Conservation (phyloP, 1,140 invertebrate genomes). For the Sitophilus oryzae region DNA sequence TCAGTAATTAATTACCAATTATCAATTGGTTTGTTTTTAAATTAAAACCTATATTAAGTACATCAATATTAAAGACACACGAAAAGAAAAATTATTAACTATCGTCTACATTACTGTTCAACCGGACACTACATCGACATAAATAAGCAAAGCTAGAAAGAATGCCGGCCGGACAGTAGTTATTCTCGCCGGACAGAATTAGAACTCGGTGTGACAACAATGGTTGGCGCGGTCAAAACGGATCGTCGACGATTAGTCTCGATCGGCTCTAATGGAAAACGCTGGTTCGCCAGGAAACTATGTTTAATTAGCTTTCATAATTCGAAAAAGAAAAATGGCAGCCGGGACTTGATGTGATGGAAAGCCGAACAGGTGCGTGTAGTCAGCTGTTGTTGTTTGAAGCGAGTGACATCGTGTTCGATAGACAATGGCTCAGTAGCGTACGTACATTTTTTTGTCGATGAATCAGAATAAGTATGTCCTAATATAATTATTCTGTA, state of each 20-base stretch:
- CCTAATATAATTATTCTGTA: too few relatives aligned
- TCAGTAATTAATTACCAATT: too few relatives aligned
- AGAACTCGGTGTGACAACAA: conserved; percentile 13
- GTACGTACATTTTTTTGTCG: conserved; percentile 9
- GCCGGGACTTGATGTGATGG: conserved; percentile 23
- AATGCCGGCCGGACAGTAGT: too few relatives aligned
- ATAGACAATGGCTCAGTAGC: conserved; percentile 13
- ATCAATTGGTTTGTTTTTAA: too few relatives aligned
- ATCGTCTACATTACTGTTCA: too few relatives aligned
- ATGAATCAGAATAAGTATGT: too few relatives aligned
- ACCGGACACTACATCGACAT: too few relatives aligned
- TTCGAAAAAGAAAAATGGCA: conserved; percentile 24
- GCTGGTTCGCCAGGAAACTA: conserved; percentile 25
- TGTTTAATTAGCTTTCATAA: conserved; percentile 29
- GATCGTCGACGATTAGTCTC: conserved; percentile 23
- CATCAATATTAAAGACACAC: too few relatives aligned
- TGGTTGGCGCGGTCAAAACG: conserved; percentile 14
- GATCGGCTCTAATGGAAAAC: conserved; percentile 26
- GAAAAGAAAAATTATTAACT: too few relatives aligned
- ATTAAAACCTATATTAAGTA: too few relatives aligned
- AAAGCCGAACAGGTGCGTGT: conserved; percentile 23
- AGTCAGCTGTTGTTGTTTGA: conserved; percentile 22
- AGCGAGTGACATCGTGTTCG: conserved; percentile 18
- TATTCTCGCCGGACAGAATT: background rate
- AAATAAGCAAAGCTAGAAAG: too few relatives aligned